Base-by-base conservation (phyloP, 2,888 invertebrate species). In the Ectemnius lituratus region DNA sequence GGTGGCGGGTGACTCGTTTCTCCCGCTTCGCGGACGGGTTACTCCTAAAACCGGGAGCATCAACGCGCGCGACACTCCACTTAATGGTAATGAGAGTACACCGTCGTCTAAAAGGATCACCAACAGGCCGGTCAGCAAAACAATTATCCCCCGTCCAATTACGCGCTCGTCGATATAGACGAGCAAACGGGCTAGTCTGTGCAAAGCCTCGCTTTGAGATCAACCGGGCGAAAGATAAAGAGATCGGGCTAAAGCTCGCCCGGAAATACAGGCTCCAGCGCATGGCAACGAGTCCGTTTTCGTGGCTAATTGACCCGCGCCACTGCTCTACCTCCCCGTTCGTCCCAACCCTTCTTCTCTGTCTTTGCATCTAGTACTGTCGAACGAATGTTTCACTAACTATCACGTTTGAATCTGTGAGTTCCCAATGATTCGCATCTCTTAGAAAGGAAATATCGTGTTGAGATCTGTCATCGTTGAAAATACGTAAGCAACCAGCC, bases 291-390 rank as follows among this genome's bases (percentile, higher is more conserved):
- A 28, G 67, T 75, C 70, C 81, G 78, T 73, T 80, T 76, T 76
- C 76, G 74, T 78, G 75, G 78, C 76, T 76, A 82, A 82, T 82
- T 76, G 81, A 76, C 77, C 79, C 47, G 52, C 63, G 61, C 67
- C 56, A 59, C 63, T 47, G 56, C 52, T 52, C 5, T 16, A 3
- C 23, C 23, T 3, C 23, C 52, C 52, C 52, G 1, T 52, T 52
- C 8, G 37, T 8, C 3, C 37, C 5, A 37, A 8, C 37, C 37
- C 37, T 37, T 37, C 11, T 11, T 37, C 37, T 1, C 8, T 37
- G 6, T 11, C 1, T 11, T 6, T 37, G 37, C 1, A 37, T 37
- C 14, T 52, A 52, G 16, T 16, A 14, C 14, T 13, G 4, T 16
- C 1, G 1, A 16, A 52, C 14, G 1, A 52, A 14, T 52, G 14